A percentile compares a stretch with the other conserved stretches of the same genome.
Evolutionary conservation across 2,113 vertebrate species (phyloP).

Genomic region (Heteronetta atricapilla): DNA sequence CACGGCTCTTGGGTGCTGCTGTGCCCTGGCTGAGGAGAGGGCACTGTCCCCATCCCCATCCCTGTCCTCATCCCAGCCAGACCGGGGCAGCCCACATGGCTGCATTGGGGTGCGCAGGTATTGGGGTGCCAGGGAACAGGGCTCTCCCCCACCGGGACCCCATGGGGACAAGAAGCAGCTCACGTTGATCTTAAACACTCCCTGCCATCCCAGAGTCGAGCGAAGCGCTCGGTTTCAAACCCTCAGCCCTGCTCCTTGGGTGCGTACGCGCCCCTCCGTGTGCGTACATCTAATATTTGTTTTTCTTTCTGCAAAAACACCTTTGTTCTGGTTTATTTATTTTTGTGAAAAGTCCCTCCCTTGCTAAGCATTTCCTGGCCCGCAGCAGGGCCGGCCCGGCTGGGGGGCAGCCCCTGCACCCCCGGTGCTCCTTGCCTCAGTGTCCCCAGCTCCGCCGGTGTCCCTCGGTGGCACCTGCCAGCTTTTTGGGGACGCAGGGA

Average conservation of each 20-base stretch:
- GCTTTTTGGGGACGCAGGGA: not conserved
- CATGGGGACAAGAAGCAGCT: no score
- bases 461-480: not conserved
- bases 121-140: not conserved
- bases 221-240: not conserved
- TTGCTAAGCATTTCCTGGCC: constrained; percentile 29
- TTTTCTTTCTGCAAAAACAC: not conserved
- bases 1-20: not conserved
- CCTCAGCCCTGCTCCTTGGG: accelerated
- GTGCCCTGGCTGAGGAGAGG: not conserved
- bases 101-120: not conserved
- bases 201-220: accelerated
- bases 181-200: not conserved
- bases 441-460: not conserved
- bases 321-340: constrained; percentile 40
- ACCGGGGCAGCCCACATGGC: accelerated
- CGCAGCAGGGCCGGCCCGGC: accelerated
- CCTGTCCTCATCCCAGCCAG: not conserved
- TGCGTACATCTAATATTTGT: not conserved
- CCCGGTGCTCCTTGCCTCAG: not conserved
- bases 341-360: constrained; percentile 19
- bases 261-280: not conserved
- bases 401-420: not conserved
- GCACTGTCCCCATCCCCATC: no score
- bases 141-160: not conserved